Percentiles rank a stretch among this genome's conserved stretches.
Conservation (phyloP, 2,797 vertebrate species). For the Erpetoichthys calabaricus region DNA sequence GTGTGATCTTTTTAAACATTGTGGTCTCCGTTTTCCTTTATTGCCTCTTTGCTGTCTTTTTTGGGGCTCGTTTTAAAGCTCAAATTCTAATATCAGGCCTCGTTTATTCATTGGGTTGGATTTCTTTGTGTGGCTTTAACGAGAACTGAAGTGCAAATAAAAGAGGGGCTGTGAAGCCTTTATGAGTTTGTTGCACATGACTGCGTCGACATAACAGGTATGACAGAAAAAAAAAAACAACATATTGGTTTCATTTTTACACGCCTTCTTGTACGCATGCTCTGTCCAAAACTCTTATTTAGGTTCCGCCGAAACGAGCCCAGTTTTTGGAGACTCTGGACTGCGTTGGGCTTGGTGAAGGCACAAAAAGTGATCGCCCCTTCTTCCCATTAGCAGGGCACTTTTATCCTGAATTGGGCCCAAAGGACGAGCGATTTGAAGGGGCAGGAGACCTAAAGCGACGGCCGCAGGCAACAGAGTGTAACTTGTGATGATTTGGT, state of each 20-base stretch:
- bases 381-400: no score
- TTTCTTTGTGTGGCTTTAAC: not conserved
- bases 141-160: not conserved
- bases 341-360: no score
- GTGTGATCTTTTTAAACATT: no score
- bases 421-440: no score
- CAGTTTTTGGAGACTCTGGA: no score
- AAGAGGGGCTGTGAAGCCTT: not conserved
- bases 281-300: not conserved
- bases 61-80: no score
- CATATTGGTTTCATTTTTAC: slow-evolving; percentile 1
- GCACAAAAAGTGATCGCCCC: no score
- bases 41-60: no score
- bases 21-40: no score
- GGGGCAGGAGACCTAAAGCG: no score
- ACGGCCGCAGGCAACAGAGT: not conserved
- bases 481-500: not conserved
- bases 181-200: slow-evolving; percentile 4
- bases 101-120: not conserved
- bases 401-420: no score
- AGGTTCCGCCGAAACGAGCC: not conserved
- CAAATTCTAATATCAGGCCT: no score
- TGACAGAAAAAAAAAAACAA: not conserved
- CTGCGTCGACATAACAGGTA: slow-evolving; percentile 3
- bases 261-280: not conserved